phyloP scores from a whole-genome alignment of 2,113 vertebrate species.

The Epinephelus cyanopodus region DNA sequence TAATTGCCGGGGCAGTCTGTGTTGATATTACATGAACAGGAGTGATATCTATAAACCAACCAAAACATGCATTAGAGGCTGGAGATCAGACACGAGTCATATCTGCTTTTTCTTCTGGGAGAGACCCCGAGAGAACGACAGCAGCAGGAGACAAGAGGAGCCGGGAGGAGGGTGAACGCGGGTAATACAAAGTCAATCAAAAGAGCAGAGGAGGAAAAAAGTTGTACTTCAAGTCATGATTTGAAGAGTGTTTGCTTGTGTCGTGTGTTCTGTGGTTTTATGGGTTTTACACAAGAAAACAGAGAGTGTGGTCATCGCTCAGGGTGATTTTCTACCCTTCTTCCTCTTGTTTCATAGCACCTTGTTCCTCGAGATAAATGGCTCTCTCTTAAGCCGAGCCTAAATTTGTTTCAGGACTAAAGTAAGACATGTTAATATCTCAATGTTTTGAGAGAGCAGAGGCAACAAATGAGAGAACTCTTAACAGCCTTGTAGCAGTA shows the following conservation, averaged over 20 bases:
- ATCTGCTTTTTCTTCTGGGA: slow-evolving; percentile 49
- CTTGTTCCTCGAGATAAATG: slow-evolving; percentile 11
- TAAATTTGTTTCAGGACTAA: background rate
- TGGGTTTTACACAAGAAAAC: background rate
- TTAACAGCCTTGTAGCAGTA: background rate
- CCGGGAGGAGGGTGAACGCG: background rate
- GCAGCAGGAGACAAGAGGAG: slow-evolving; percentile 2
- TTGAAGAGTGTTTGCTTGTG: background rate
- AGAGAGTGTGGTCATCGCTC: background rate
- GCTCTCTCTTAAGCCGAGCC: background rate
- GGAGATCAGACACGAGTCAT: slow-evolving; percentile 52
- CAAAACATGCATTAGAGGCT: slow-evolving; percentile 39
- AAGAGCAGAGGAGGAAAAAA: slow-evolving; percentile 5
- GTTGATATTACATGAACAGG: slow-evolving; percentile 33
- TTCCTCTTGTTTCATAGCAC: slow-evolving; percentile 7
- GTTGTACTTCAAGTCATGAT: background rate
- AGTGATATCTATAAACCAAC: slow-evolving; percentile 27
- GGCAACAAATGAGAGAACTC: background rate
- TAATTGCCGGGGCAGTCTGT: slow-evolving; percentile 29
- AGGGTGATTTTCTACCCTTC: background rate
- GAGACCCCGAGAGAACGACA: slow-evolving; percentile 7
- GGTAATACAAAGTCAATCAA: slow-evolving; percentile 27
- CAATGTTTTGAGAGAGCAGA: background rate
- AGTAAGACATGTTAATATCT: background rate
- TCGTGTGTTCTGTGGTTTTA: slow-evolving; percentile 17